Conservation (phyloP, 2,888 invertebrate species). For the Danaus chrysippus region DNA sequence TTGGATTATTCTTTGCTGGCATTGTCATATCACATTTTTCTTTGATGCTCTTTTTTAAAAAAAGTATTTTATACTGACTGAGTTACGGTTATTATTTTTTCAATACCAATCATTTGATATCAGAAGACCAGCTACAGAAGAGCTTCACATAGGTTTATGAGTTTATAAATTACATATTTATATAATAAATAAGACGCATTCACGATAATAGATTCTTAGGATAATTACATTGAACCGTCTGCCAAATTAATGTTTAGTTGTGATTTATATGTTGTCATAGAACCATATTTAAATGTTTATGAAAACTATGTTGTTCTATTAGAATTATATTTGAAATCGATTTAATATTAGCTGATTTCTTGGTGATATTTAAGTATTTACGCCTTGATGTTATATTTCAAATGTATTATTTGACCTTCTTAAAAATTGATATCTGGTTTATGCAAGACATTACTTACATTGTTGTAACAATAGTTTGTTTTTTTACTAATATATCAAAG, state of each 20-base stretch:
- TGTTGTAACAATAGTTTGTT: no score
- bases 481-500: no score
- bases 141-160: conserved; percentile 12
- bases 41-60: conserved; percentile 26
- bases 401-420: no score
- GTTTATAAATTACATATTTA: conserved; percentile 14
- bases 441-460: no score
- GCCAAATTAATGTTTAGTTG: conserved; percentile 18
- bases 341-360: no score
- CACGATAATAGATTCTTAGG: conserved; percentile 19
- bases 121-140: background rate
- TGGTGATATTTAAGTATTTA: no score
- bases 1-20: conserved; percentile 40
- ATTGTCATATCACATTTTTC: conserved; percentile 18
- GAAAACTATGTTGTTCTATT: no score
- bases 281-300: background rate
- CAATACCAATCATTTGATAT: background rate
- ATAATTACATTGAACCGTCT: conserved; percentile 15
- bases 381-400: no score
- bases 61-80: conserved; percentile 7
- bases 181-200: conserved; percentile 12
- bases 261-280: conserved; percentile 3
- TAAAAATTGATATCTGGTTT: no score
- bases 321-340: no score
- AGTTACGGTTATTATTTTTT: background rate